A percentile compares a stretch with the other conserved stretches of the same genome.
Conservation (phyloP, 1,140 invertebrate species). For the Rhopalosiphum padi region DNA sequence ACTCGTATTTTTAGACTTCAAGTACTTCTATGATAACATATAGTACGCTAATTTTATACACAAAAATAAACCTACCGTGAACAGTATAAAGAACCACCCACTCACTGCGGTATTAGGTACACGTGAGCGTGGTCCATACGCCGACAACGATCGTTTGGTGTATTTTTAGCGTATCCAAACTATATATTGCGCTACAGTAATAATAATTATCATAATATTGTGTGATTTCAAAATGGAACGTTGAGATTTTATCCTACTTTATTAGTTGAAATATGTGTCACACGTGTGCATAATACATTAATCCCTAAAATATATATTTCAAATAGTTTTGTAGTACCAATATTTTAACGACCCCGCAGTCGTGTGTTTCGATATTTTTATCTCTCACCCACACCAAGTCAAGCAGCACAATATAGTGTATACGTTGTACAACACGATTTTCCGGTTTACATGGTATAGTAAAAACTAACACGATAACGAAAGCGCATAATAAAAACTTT, state of each 20-base stretch:
- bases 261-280: background rate
- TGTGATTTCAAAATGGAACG: background rate
- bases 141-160: background rate
- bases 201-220: background rate
- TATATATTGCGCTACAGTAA: background rate
- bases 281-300: background rate
- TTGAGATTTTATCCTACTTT: background rate
- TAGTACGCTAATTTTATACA: background rate
- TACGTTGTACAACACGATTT: background rate
- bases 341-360: background rate
- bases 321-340: background rate
- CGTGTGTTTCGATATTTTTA: background rate
- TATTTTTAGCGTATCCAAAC: background rate
- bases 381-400: background rate
- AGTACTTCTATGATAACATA: background rate
- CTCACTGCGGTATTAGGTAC: background rate
- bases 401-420: background rate
- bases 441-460: background rate
- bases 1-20: conserved; percentile 16
- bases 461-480: too few relatives aligned
- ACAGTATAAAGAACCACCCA: background rate
- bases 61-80: background rate
- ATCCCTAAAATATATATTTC: background rate
- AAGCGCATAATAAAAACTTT: background rate
- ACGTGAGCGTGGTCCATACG: background rate